These are phyloP conservation scores for Atrina japonica DNA, from an alignment of 2,888 invertebrate species.

Conservation along the genomic window DNA sequence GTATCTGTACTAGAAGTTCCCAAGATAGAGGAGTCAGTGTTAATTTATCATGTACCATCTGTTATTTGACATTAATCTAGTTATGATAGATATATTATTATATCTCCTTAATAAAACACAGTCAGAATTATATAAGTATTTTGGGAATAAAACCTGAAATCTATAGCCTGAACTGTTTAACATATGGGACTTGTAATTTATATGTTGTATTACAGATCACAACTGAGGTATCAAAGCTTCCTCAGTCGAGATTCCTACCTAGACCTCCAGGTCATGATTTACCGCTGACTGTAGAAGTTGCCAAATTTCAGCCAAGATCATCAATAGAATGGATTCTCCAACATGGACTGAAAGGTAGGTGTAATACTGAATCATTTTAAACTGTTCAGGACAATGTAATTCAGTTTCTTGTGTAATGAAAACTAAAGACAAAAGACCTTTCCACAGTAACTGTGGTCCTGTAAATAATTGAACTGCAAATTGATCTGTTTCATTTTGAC, in stretches of 20 bases:
- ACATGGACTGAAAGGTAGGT: conserved; percentile 79
- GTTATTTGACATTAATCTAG: too few relatives aligned
- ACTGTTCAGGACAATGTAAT: not conserved
- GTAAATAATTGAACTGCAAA: not conserved
- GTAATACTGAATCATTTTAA: not conserved
- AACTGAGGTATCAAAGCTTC: conserved; percentile 78
- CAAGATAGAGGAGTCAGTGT: too few relatives aligned
- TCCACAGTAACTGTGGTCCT: not conserved
- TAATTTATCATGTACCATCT: too few relatives aligned
- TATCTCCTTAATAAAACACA: too few relatives aligned
- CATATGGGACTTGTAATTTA: too few relatives aligned
- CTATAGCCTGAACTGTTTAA: too few relatives aligned
- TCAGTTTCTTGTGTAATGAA: too few relatives aligned
- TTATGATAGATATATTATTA: too few relatives aligned
- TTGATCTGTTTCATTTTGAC: not conserved
- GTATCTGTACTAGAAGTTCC: too few relatives aligned
- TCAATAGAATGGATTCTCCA: conserved; percentile 78
- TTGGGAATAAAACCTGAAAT: too few relatives aligned
- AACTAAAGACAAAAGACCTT: too few relatives aligned
- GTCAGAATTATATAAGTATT: too few relatives aligned
- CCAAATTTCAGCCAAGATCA: conserved; percentile 77
- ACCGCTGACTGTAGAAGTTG: conserved; percentile 75
- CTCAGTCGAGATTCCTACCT: conserved; percentile 79
- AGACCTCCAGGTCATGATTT: conserved; percentile 79
- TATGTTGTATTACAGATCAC: conserved; percentile 75